phyloP scores from a whole-genome alignment of 1,140 invertebrate genomes.

The Elymnias hypermnestra region DNA sequence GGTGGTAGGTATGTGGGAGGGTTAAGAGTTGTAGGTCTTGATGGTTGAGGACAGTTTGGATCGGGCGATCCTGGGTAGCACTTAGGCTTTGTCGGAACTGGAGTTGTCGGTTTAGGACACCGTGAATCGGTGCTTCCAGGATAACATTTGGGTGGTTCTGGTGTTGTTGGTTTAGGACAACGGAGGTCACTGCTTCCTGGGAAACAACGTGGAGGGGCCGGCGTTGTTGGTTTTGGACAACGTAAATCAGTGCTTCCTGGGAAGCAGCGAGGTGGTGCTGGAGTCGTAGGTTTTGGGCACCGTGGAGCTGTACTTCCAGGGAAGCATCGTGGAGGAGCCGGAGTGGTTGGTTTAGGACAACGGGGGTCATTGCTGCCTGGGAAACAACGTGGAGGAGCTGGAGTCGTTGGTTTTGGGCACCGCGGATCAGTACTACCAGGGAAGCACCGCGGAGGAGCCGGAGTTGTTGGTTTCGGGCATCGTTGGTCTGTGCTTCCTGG shows the following conservation, averaged over 20 bases:
- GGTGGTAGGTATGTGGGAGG: constrained; percentile 34
- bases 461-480: constrained; percentile 43
- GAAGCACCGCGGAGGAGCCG: constrained; percentile 27
- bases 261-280: constrained; percentile 12
- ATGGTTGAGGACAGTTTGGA: constrained; percentile 49
- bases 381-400: constrained; percentile 35
- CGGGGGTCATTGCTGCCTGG: constrained; percentile 61
- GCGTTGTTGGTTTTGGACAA: constrained; percentile 37
- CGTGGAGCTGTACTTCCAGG: constrained; percentile 65
- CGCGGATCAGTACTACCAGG: constrained; percentile 55
- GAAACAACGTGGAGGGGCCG: constrained; percentile 36
- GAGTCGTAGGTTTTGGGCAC: constrained; percentile 25
- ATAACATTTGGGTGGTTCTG: constrained; percentile 35
- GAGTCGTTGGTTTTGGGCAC: constrained; percentile 39
- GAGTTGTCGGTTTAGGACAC: constrained; percentile 39
- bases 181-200: constrained; percentile 48
- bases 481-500: constrained; percentile 46
- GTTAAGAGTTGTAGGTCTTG: constrained; percentile 34
- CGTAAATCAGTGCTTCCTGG: constrained; percentile 42
- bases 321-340: constrained; percentile 46
- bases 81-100: constrained; percentile 25
- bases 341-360: constrained; percentile 40
- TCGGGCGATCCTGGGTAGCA: constrained; percentile 46
- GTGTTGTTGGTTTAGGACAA: constrained; percentile 29
- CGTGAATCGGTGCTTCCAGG: constrained; percentile 59